Evolutionary conservation across 2,888 invertebrate genomes (phyloP).

Genomic region (Anarsia innoxiella): DNA sequence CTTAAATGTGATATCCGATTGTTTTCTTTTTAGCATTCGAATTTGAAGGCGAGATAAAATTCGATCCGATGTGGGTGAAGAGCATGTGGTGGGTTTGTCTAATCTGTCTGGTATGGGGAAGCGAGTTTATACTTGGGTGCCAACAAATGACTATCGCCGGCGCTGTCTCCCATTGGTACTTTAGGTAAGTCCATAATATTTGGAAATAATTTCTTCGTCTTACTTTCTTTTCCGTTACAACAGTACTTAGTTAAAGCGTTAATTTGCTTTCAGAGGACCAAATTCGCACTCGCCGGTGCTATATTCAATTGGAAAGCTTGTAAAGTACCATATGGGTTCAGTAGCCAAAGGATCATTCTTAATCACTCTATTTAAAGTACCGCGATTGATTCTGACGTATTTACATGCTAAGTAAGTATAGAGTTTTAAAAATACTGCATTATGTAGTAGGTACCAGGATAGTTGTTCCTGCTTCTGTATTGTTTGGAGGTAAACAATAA

Average conservation of each 20-base stretch:
- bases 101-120: constrained; percentile 92
- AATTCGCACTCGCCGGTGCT: constrained; percentile 80
- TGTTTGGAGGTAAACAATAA: no score
- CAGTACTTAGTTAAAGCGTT: neutral
- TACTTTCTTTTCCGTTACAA: no score
- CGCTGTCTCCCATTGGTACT: constrained; percentile 96
- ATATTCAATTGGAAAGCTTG: constrained; percentile 82
- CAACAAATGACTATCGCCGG: constrained; percentile 96
- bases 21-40: constrained; percentile 44
- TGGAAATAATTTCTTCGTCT: no score
- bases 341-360: constrained; percentile 96
- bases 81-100: constrained; percentile 97
- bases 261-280: constrained; percentile 68
- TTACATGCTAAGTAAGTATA: constrained; percentile 91
- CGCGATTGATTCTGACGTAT: constrained; percentile 90
- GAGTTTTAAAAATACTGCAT: no score
- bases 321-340: constrained; percentile 95
- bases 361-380: constrained; percentile 94
- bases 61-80: constrained; percentile 86
- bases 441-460: no score
- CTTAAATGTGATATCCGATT: no score
- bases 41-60: constrained; percentile 79
- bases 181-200: no score
- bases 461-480: no score
- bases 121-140: constrained; percentile 95